These are phyloP conservation scores for Dicyrtomina minuta DNA, from an alignment of 2,888 invertebrate genomes.

Conservation along the genomic window DNA sequence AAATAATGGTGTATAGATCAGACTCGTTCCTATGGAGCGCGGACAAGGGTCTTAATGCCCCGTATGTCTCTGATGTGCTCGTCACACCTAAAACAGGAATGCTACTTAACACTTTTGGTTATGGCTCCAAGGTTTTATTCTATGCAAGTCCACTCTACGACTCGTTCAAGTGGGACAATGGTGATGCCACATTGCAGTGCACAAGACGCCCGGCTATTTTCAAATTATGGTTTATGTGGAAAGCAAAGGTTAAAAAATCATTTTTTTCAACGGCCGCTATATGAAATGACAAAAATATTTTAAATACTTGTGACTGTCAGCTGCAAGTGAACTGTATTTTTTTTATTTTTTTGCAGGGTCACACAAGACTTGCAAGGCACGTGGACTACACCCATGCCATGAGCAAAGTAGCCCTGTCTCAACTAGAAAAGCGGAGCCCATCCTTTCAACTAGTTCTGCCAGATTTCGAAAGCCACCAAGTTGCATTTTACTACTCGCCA, in stretches of 20 bases:
- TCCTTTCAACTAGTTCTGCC: slow-evolving; percentile 11
- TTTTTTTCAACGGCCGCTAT: not conserved
- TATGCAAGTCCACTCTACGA: too few species aligned
- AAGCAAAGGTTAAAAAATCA: slow-evolving; percentile 9
- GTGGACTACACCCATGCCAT: too few species aligned
- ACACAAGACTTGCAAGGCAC: slow-evolving; percentile 12
- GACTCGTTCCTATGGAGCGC: too few species aligned
- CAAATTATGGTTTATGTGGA: slow-evolving; percentile 13
- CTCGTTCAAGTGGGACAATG: slow-evolving; percentile 10
- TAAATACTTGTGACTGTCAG: too few species aligned
- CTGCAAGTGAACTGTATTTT: too few species aligned
- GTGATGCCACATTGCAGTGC: slow-evolving; percentile 8
- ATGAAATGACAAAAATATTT: too few species aligned
- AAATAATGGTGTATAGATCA: too few species aligned
- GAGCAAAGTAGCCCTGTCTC: not conserved
- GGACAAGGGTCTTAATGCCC: not conserved
- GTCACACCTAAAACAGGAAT: not conserved
- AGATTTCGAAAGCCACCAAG: too few species aligned
- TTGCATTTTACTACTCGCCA: slow-evolving; percentile 13
- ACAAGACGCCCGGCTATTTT: too few species aligned
- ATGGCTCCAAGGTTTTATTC: too few species aligned
- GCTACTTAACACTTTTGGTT: not conserved
- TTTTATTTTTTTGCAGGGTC: too few species aligned
- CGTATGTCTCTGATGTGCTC: not conserved
- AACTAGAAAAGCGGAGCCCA: not conserved